Base-by-base conservation (phyloP, 2,113 vertebrate species). In the Pelvicachromis taeniatus region DNA sequence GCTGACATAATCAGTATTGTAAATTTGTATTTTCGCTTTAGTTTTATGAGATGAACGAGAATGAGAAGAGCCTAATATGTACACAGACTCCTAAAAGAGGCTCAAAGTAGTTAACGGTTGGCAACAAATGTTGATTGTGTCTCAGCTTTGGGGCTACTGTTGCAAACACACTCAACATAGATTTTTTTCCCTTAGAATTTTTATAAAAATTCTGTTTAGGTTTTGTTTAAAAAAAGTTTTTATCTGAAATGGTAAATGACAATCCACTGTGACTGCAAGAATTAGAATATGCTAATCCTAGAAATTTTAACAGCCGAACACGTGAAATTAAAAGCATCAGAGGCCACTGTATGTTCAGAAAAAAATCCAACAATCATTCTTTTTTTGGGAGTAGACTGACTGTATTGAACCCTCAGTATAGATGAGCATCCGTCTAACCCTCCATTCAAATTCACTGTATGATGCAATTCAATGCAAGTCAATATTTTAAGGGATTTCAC, bases 381-480 rank as follows among this genome's bases (percentile, higher is more conserved):
- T 70, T 84, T 81, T 87, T 83, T 6, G 9, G 16, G 29, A 56
- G 58, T 26, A 65, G 59, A 26, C 73, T 48, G 87, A 78, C 53
- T 90, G 77, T 81, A 78, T 77, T 78, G 82, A 93, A 84, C 80
- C 70, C 88, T 90, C 81, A 79, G 38, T 80, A 78, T 59, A 85
- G 90, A 91, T 91, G 86, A 91, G 82, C 84, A 91, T 90, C 79
- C 38, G 35, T 85, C 86, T 77, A 77, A 63, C 82, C 84, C 82
- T 85, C 79, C 61, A 81, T 90, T 91, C 80, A 88, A 86, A 92
- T 85, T 81, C 58, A 16, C 81, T 35, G 87, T 56, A 94, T 94
- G 94, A 95, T 94, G 93, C 93, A 94, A 94, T 90, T 94, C 92
- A 91, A 81, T 91, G 94, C 77, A 94, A 94, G 93, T 94, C 93